Base-by-base conservation (phyloP, 2,888 invertebrate genomes). In the Lapara coniferarum region DNA sequence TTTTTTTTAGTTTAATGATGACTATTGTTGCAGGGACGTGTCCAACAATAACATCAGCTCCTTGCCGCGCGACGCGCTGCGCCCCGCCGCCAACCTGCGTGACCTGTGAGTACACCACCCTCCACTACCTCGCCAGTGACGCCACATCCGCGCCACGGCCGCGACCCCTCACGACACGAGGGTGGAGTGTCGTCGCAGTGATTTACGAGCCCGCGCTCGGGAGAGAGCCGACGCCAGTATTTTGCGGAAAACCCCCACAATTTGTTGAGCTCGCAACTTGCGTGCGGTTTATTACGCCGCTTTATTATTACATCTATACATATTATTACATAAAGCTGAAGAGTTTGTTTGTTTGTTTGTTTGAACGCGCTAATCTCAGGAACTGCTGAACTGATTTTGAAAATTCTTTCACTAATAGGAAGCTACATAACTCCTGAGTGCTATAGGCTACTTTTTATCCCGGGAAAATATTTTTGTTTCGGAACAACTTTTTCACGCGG, bases 1-100 rank as follows among this genome's bases (percentile, higher is more conserved):
- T 37, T 37, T 37, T 37, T 7, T 5, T 37, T 5, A 37, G 37
- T 37, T 37, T 37, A 37, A 37, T 37, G 37, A 37, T 25, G 25
- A 10, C 46, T 10, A 16, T 76, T 85, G 82, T 95, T 95, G 70
- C 96, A 97, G 97, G 85, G 97, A 97, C 90, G 94, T 97, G 87
- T 96, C 96, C 76, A 95, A 95, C 94, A 97, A 97, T 94, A 97
- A 97, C 90, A 96, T 97, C 85, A 96, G 96, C 76, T 89, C 94
- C 85, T 92, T 97, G 90, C 95, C 96, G 83, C 95, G 95, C 78
- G 95, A 95, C 87, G 96, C 96, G 79, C 95, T 97, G 88, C 94
- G 92, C 78, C 94, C 95, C 80, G 96, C 96, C 85, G 89, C 94
- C 81, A 94, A 95, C 83, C 95, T 97, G 78, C 96, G 97, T 84